A percentile compares a stretch with the other conserved stretches of the same genome.
Conservation (phyloP, 2,797 vertebrate genomes). For the Sciaenops ocellatus region DNA sequence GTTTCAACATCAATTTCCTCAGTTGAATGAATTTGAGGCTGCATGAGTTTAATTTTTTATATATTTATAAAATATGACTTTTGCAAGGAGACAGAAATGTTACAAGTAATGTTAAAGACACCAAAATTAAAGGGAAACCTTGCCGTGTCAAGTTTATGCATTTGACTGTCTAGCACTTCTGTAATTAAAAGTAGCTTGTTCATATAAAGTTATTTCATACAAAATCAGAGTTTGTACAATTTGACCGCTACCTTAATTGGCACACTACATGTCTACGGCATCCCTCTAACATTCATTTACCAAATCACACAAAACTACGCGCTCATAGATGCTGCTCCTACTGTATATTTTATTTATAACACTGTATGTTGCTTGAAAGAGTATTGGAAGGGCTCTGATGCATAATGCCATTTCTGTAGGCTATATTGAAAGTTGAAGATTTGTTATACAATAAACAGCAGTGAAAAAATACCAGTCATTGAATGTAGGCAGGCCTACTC, state of each 20-base stretch:
- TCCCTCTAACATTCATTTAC: constrained; percentile 69
- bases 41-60: constrained; percentile 11
- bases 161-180: constrained; percentile 66
- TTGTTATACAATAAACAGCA: constrained; percentile 17
- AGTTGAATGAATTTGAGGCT: constrained; percentile 24
- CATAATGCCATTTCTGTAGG: constrained; percentile 43
- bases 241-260: constrained; percentile 71
- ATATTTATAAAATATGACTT: constrained; percentile 40
- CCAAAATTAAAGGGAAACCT: constrained; percentile 58
- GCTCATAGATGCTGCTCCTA: constrained; percentile 58
- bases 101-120: constrained; percentile 30
- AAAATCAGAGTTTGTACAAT: constrained; percentile 78
- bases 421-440: constrained; percentile 8
- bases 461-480: constrained; percentile 9
- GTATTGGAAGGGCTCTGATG: constrained; percentile 36
- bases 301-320: constrained; percentile 69
- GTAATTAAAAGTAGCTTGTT: constrained; percentile 73
- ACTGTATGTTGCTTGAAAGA: constrained; percentile 44
- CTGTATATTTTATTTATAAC: constrained; percentile 47
- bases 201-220: constrained; percentile 76
- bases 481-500: constrained; percentile 8
- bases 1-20: constrained; percentile 21
- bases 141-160: constrained; percentile 62
- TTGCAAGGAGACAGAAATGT: constrained; percentile 21
- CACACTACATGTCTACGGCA: constrained; percentile 69